These are phyloP conservation scores for Desmodus rotundus DNA, from an alignment of 2,113 vertebrate species.

Conservation along the genomic window DNA sequence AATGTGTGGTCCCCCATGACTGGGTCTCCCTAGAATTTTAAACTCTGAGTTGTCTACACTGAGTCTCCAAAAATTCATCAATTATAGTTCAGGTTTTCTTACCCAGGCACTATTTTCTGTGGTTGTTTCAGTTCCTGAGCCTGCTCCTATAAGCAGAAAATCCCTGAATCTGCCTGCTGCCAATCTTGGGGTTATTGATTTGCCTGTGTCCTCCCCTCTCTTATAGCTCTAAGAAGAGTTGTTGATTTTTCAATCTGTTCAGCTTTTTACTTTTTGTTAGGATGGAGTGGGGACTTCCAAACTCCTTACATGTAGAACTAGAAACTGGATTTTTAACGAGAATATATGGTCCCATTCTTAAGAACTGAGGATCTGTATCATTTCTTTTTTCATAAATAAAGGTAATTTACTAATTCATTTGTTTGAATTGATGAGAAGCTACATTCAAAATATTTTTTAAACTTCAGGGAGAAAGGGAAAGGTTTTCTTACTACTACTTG, in stretches of 20 bases:
- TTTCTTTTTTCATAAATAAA: not conserved
- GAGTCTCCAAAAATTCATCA: not conserved
- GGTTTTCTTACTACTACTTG: not conserved
- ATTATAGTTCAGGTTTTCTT: not conserved
- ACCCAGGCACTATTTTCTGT: not conserved
- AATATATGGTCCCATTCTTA: not conserved
- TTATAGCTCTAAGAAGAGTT: not conserved
- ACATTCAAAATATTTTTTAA: not conserved
- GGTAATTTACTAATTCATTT: not conserved
- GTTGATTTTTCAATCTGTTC: not conserved
- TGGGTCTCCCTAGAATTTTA: not conserved
- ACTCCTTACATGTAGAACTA: not conserved
- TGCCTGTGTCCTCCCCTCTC: not conserved
- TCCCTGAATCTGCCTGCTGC: not conserved
- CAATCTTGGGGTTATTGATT: not conserved
- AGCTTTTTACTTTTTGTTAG: not conserved
- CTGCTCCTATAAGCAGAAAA: not conserved
- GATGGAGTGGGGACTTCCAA: not conserved
- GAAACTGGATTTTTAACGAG: not conserved
- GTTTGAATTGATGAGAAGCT: not conserved
- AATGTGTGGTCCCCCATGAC: not conserved
- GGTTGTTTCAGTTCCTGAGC: not conserved
- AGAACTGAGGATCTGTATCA: not conserved
- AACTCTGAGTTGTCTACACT: not conserved
- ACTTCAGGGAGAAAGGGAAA: not conserved